Conservation (phyloP, 2,888 invertebrate genomes). For the Trichopoda pennipes region DNA sequence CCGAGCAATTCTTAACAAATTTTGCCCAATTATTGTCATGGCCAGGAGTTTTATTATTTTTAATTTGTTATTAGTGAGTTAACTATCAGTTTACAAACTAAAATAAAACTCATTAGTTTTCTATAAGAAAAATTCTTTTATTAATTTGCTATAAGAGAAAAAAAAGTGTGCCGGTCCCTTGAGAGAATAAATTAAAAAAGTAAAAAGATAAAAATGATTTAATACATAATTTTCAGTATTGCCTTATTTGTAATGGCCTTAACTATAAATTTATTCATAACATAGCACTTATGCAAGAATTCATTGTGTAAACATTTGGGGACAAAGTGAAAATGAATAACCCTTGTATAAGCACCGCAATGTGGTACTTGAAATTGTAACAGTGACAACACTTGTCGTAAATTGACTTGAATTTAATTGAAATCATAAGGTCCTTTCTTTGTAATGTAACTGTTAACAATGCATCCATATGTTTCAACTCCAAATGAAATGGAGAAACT, state of each 20-base stretch:
- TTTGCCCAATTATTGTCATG: too few relatives aligned
- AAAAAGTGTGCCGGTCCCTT: too few relatives aligned
- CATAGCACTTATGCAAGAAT: slow-evolving; percentile 12
- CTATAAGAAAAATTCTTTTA: too few relatives aligned
- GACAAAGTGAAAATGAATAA: slow-evolving; percentile 2
- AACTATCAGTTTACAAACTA: too few relatives aligned
- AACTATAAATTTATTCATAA: slow-evolving; percentile 22
- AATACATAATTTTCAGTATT: background rate
- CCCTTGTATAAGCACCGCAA: background rate
- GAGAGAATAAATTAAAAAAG: too few relatives aligned
- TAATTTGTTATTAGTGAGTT: too few relatives aligned
- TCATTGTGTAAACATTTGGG: slow-evolving; percentile 1
- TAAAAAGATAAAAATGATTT: too few relatives aligned
- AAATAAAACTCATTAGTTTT: too few relatives aligned
- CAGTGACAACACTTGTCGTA: slow-evolving; percentile 37
- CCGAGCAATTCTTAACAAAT: too few relatives aligned
- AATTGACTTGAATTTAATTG: slow-evolving; percentile 56
- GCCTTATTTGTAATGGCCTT: background rate
- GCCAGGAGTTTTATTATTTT: too few relatives aligned
- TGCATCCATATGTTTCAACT: background rate
- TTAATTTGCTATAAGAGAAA: too few relatives aligned
- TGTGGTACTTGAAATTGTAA: slow-evolving; percentile 1
- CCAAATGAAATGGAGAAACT: slow-evolving; percentile 32
- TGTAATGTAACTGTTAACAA: background rate
- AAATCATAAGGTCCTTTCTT: slow-evolving; percentile 14